Evolutionary conservation across 1,140 invertebrate genomes (phyloP), one percentile per base, ranked within the genome.

Genomic region (Liolophura sinensis): DNA sequence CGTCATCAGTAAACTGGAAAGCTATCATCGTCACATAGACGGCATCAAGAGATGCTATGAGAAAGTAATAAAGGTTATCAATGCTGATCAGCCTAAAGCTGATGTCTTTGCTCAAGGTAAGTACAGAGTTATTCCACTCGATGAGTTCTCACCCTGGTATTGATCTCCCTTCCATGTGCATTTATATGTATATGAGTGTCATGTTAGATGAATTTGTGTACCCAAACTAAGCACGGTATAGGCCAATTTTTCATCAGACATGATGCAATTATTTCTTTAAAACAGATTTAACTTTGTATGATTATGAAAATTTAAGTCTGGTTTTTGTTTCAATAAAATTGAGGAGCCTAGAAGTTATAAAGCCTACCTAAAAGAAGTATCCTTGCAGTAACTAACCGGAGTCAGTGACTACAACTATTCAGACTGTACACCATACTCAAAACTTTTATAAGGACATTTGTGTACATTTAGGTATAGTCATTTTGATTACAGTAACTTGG

Each of bases 61-160:
- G 18, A 72, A 77, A 52, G 74, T 74, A 27, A 57, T 71, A 12
- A 82, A 81, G 63, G 71, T 54, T 18, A 74, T 85, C 40, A 85
- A 85, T 76, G 84, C 82, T 65, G 84, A 85, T 75, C 83, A 85
- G 60, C 84, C 84, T 7, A 82, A 84, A 70, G 80, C 77, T 12
- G 84, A 85, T 73, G 81, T 85, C 22, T 84, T 83, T 65, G 74
- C 80, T 60, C 79, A 85, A 81, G 80, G 83, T 85, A 52, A 62
- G 25, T 48, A 27, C 49, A 24, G 15, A 64, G 22, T 11, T 27
- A 40, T 40, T 40, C 31, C 31, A 3, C 31, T 40, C 9, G 31
- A 5, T 16, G 18, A 18, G 57, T 22, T n/a, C 14, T 14, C 22
- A 15, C 24, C 14, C 14, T 14, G n/a, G 49, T 14, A 50, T 50